Evolutionary conservation across 2,888 invertebrate species (phyloP).

Genomic region (Willowsia nigromaculata): DNA sequence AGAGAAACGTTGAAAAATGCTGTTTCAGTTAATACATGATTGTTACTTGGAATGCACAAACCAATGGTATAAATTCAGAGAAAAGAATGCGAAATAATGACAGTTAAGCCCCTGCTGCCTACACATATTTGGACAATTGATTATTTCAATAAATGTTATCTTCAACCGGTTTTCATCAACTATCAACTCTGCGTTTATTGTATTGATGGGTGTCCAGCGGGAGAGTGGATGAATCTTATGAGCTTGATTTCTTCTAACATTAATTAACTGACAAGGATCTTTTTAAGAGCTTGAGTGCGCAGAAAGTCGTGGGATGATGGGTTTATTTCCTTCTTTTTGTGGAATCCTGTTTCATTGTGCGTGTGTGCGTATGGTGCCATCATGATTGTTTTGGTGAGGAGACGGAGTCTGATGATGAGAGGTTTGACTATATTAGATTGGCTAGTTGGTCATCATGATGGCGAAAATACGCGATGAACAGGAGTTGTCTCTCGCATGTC

Average conservation of each 20-base stretch:
- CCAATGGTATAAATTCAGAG: too few relatives aligned
- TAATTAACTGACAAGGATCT: constrained; percentile 14
- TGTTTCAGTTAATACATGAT: not conserved
- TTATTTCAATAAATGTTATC: constrained; percentile 42
- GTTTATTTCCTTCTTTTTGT: not conserved
- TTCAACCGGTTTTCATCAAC: constrained; percentile 37
- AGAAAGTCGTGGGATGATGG: not conserved
- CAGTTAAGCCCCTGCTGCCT: not conserved
- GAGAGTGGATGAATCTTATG: not conserved
- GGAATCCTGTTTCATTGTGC: not conserved
- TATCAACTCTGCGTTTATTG: not conserved
- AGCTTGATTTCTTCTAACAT: not conserved
- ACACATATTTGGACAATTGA: constrained; percentile 36
- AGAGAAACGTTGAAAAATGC: too few relatives aligned
- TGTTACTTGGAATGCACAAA: too few relatives aligned
- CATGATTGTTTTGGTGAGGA: not conserved
- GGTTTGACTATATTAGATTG: constrained; percentile 33
- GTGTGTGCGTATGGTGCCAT: constrained; percentile 9
- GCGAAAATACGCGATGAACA: not conserved
- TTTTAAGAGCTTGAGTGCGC: not conserved
- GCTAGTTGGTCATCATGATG: not conserved
- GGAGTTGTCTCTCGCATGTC: not conserved
- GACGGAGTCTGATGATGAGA: not conserved
- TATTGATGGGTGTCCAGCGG: constrained; percentile 2
- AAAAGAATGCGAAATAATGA: not conserved